Conservation (phyloP, 1,140 invertebrate species). For the Anoplolepis gracilipes region DNA sequence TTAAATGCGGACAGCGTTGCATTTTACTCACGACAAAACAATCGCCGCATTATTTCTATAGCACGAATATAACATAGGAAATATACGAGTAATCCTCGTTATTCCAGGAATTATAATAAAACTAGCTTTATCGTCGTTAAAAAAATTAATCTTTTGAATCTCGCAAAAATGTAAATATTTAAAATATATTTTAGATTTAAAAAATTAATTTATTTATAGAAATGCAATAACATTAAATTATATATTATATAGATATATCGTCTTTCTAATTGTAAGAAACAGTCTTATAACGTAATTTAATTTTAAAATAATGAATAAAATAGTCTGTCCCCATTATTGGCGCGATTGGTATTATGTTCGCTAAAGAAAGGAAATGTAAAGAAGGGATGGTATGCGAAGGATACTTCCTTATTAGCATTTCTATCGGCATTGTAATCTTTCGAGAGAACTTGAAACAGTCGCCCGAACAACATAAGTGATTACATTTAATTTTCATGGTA, state of each 20-base stretch:
- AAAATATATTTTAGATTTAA: conserved; percentile 1
- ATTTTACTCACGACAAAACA: conserved; percentile 32
- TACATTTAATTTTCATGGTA: background rate
- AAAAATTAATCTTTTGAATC: conserved; percentile 20
- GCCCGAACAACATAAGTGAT: background rate
- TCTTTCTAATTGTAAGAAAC: background rate
- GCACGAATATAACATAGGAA: background rate
- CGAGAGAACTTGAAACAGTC: background rate
- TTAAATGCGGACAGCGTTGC: conserved; percentile 41
- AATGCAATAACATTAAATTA: background rate
- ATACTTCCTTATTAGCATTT: conserved; percentile 30
- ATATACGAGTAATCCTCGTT: conserved; percentile 24
- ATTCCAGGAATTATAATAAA: conserved; percentile 3
- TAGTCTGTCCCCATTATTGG: background rate
- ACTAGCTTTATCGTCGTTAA: background rate
- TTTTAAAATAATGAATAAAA: background rate
- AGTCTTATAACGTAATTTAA: background rate
- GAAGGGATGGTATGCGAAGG: background rate
- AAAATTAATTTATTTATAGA: no score
- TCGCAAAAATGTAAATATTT: background rate
- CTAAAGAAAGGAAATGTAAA: background rate
- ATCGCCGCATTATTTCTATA: conserved; percentile 38
- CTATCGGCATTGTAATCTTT: background rate
- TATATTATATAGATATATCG: background rate
- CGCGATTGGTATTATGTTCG: background rate